Base-by-base conservation (phyloP, 2,797 vertebrate genomes). In the Toxotes lorentzi region DNA sequence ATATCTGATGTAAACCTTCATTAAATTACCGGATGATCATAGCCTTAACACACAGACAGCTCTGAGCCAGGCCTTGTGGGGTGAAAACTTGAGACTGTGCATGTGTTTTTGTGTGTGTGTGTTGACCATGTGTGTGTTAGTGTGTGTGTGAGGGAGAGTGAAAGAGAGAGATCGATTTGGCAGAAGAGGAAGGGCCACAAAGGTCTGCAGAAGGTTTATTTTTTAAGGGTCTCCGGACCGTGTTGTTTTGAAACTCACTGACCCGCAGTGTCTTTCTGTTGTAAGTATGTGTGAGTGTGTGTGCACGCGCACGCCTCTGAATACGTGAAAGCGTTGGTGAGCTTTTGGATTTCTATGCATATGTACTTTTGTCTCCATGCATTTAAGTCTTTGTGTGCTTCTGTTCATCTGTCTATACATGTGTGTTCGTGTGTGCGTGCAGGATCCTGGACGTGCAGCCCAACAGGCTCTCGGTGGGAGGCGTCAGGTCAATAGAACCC, bases 361-460 rank as follows among this genome's bases (percentile, higher is more conserved):
- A 27, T 53, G 64, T 78, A 45, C 48, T 61, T 70, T 67, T 69
- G 32, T 78, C 62, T 48, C 38, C 17, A 8, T 43, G 35, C 43
- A 4, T 68, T 68, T n/a, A 48, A 62, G 62, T 43, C 61, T 74
- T 47, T 75, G 66, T 76, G 56, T 76, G 13, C 50, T 62, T 59
- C 21, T 75, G 65, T 72, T 73, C 70, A 3, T 75, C 24, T 14
- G 30, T 34, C n/a, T 24, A n/a, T 41, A 8, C 10, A 23, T 43
- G 14, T 47, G 13, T 62, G 76, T 65, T 58, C 62, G 57, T 79
- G 59, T 86, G 72, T 73, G 41, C 70, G 51, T 83, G 76, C 34
- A 99, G 98, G 98, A 97, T 97, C 65, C 95, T 99, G 1, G 98
- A 99, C 12, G 97, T 99, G 35, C 97, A 99, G 90, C 97, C 98